phyloP scores from a whole-genome alignment of 2,113 vertebrate genomes.

The Chrysemys picta region DNA sequence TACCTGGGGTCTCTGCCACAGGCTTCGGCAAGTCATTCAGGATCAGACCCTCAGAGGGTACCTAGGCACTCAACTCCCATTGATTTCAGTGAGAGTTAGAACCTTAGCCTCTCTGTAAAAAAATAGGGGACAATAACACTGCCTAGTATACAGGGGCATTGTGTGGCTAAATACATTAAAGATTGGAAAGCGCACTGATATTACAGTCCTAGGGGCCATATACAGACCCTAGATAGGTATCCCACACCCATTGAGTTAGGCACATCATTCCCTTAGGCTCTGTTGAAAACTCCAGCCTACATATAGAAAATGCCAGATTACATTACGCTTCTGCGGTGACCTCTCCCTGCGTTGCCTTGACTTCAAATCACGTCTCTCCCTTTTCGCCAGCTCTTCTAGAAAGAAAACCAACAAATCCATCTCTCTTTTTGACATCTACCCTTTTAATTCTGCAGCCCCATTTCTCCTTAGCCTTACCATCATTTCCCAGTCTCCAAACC shows the following conservation, averaged over 20 bases:
- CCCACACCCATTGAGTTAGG: fast-evolving
- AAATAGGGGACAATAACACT: too few relatives aligned
- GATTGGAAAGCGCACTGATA: too few relatives aligned
- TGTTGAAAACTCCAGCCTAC: neutral
- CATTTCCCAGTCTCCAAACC: fast-evolving
- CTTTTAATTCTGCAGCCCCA: fast-evolving
- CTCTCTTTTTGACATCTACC: neutral
- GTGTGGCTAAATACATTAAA: too few relatives aligned
- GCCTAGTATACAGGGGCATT: too few relatives aligned
- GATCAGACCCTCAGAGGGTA: too few relatives aligned
- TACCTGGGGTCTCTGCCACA: neutral
- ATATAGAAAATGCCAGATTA: neutral
- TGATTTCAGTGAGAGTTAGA: too few relatives aligned
- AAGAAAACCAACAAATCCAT: neutral
- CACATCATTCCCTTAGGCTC: fast-evolving
- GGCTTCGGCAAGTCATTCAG: too few relatives aligned
- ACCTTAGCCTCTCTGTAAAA: too few relatives aligned
- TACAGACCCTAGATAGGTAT: fast-evolving
- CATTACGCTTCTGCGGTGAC: neutral
- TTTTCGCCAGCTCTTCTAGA: neutral
- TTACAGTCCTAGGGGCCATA: neutral
- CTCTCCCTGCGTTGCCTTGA: neutral
- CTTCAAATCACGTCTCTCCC: neutral
- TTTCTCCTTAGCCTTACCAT: neutral
- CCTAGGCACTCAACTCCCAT: too few relatives aligned